Conservation (phyloP, 2,888 invertebrate species). For the Galeopsomyia nigrocyanea region DNA sequence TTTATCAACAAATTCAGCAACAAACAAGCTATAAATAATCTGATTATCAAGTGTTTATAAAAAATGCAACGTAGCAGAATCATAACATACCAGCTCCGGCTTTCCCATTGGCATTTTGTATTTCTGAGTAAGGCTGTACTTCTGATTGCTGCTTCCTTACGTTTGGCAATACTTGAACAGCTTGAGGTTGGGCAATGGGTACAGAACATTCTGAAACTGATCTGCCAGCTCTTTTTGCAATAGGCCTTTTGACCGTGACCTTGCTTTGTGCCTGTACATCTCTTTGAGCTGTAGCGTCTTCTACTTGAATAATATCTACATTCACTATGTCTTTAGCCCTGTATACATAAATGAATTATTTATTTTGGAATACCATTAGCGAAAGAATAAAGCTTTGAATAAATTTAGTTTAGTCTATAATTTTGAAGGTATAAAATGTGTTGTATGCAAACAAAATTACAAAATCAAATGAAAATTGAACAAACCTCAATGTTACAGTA, state of each 20-base stretch:
- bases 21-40: too few species aligned
- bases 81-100: slow-evolving; percentile 51
- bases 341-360: slow-evolving; percentile 23
- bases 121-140: slow-evolving; percentile 54
- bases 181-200: slow-evolving; percentile 53
- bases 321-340: slow-evolving; percentile 83
- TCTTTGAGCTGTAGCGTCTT: slow-evolving; percentile 66
- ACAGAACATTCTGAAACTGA: slow-evolving; percentile 67
- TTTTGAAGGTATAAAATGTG: too few species aligned
- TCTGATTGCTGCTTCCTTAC: slow-evolving; percentile 55
- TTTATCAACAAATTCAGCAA: too few species aligned
- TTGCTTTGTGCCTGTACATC: slow-evolving; percentile 68
- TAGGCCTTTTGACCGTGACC: slow-evolving; percentile 72
- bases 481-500: slow-evolving; percentile 76
- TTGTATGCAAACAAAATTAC: background rate
- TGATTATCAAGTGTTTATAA: background rate
- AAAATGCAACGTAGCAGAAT: background rate
- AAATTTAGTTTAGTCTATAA: too few species aligned
- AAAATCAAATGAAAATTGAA: slow-evolving; percentile 12
- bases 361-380: slow-evolving; percentile 40
- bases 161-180: slow-evolving; percentile 51
- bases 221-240: slow-evolving; percentile 71
- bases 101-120: slow-evolving; percentile 59
- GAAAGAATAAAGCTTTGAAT: slow-evolving; percentile 45
- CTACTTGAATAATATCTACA: slow-evolving; percentile 81